phyloP scores from a whole-genome alignment of 2,113 vertebrate species.

The Nerophis ophidion region DNA sequence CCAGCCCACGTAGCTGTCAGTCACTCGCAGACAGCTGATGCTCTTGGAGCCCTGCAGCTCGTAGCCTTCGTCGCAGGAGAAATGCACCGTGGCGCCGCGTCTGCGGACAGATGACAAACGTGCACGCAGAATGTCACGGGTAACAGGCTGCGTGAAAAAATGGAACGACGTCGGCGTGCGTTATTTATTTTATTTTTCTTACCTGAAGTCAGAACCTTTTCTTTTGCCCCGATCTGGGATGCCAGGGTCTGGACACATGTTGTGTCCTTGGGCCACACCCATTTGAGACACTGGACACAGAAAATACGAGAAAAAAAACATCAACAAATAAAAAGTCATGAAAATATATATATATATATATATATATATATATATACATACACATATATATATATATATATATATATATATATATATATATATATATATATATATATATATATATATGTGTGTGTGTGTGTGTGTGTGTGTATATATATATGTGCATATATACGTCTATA shows the following conservation, averaged over 20 bases:
- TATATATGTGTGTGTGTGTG: too few relatives aligned
- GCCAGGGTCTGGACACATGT: conserved; percentile 98
- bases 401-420: too few relatives aligned
- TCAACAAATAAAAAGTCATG: neutral
- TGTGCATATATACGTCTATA: too few relatives aligned
- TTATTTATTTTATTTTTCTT: conserved; percentile 41
- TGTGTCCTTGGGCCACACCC: conserved; percentile 96
- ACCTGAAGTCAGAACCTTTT: conserved; percentile 98
- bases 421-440: too few relatives aligned
- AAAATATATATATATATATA: too few relatives aligned
- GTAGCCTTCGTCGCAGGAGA: conserved; percentile 94
- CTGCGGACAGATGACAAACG: conserved; percentile 58
- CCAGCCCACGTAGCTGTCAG: conserved; percentile 95
- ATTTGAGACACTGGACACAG: conserved; percentile 87
- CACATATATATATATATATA: too few relatives aligned
- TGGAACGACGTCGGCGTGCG: neutral
- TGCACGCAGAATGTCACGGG: neutral
- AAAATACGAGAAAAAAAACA: neutral
- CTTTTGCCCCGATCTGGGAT: conserved; percentile 96
- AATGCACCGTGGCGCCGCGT: conserved; percentile 93
- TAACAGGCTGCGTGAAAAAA: neutral
- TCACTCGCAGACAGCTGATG: conserved; percentile 95
- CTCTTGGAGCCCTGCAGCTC: conserved; percentile 96
- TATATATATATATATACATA: too few relatives aligned
- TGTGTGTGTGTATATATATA: too few relatives aligned